Evolutionary conservation across 2,797 vertebrate genomes (phyloP).

Genomic region (Echeneis naucrates): DNA sequence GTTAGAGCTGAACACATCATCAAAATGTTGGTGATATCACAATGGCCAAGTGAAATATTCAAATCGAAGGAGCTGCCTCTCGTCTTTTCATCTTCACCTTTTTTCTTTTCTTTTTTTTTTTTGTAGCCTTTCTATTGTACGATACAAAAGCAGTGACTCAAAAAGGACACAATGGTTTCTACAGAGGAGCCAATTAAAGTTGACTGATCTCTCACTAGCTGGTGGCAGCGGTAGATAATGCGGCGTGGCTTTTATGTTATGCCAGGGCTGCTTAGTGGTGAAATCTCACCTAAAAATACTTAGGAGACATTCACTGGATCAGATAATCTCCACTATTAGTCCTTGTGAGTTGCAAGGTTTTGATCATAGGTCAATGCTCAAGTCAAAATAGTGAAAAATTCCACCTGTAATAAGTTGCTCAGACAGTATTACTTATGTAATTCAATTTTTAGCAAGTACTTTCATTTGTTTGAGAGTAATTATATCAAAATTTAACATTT

Average conservation of each 20-base stretch:
- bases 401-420: background rate
- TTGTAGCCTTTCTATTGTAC: constrained; percentile 19
- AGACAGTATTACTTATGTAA: background rate
- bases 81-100: too few species aligned
- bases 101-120: too few species aligned
- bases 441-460: background rate
- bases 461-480: constrained; percentile 4
- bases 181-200: constrained; percentile 42
- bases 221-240: constrained; percentile 25
- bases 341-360: background rate
- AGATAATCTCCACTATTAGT: constrained; percentile 10
- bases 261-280: constrained; percentile 16
- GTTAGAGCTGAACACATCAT: too few species aligned
- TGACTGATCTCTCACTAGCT: constrained; percentile 27
- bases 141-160: constrained; percentile 29
- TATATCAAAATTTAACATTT: background rate
- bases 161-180: constrained; percentile 33
- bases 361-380: background rate
- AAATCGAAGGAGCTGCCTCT: background rate
- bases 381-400: background rate
- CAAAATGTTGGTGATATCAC: too few species aligned
- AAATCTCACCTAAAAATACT: constrained; percentile 18
- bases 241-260: constrained; percentile 23
- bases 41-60: background rate
- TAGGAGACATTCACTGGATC: constrained; percentile 15